phyloP scores from a whole-genome alignment of 2,888 invertebrate species.

The Hirtodrosophila cameraria region DNA sequence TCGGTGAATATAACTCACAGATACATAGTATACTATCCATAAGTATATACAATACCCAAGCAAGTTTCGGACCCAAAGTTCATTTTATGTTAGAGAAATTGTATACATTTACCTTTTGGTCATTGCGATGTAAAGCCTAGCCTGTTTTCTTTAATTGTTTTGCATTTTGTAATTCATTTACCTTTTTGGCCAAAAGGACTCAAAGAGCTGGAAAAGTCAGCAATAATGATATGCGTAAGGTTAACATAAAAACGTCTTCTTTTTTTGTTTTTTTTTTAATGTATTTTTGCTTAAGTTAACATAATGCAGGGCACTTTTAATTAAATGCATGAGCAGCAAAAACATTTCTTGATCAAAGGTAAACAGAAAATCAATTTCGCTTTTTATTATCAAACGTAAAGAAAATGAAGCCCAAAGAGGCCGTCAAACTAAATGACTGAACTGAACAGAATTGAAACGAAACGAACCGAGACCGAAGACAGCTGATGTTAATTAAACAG shows the following conservation, averaged over 20 bases:
- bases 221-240: conserved; percentile 64
- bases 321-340: conserved; percentile 35
- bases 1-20: conserved; percentile 9
- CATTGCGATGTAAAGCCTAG: not conserved
- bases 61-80: conserved; percentile 8
- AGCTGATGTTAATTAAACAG: conserved; percentile 62
- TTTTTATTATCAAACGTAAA: conserved; percentile 22
- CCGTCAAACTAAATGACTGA: conserved; percentile 37
- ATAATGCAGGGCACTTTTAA: conserved; percentile 32
- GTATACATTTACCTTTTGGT: no score
- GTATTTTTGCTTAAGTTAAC: conserved; percentile 25
- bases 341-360: conserved; percentile 57
- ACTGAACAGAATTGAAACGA: no score
- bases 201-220: conserved; percentile 33
- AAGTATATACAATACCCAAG: conserved; percentile 3
- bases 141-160: conserved; percentile 43
- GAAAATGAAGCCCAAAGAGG: conserved; percentile 21
- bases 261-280: conserved; percentile 16
- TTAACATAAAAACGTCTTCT: conserved; percentile 23
- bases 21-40: conserved; percentile 1
- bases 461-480: conserved; percentile 10
- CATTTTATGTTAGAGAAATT: not conserved
- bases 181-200: conserved; percentile 10
- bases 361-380: conserved; percentile 66
- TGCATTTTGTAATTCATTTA: conserved; percentile 28